These are phyloP conservation scores for Smithornis capensis DNA, from an alignment of 2,113 vertebrate genomes.

Conservation along the genomic window DNA sequence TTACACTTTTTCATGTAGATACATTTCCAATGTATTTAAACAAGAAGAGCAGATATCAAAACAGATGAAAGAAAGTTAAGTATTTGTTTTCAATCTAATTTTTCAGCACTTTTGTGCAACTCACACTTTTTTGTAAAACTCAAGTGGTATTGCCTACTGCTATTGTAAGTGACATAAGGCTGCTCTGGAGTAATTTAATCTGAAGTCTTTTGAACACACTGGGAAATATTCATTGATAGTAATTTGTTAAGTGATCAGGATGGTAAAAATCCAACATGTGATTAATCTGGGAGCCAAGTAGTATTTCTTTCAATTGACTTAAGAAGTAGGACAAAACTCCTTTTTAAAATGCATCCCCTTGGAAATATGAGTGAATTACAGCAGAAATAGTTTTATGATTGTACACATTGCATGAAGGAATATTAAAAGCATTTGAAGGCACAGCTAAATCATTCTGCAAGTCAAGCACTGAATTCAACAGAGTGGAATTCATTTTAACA, in stretches of 20 bases:
- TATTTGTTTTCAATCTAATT: neutral
- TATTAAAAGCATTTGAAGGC: slow-evolving; percentile 31
- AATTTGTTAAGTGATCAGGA: neutral
- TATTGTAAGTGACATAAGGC: neutral
- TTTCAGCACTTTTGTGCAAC: neutral
- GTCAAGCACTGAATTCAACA: neutral
- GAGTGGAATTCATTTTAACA: slow-evolving; percentile 13
- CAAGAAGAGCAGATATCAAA: neutral
- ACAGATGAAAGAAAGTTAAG: neutral
- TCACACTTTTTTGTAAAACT: neutral
- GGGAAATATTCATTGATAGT: neutral
- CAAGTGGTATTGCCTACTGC: neutral
- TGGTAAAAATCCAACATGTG: neutral
- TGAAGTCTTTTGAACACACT: neutral
- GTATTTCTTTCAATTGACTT: neutral
- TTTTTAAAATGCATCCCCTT: neutral
- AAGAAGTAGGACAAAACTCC: neutral
- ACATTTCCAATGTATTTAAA: neutral
- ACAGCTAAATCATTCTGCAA: slow-evolving; percentile 29
- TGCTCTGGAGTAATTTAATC: neutral
- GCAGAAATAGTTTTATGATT: neutral
- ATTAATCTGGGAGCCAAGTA: neutral
- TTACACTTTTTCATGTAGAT: neutral
- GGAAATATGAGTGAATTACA: neutral
- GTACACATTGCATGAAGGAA: neutral